Percentiles rank a stretch among this genome's conserved stretches.
These are phyloP conservation scores for Pangasius mekongensis DNA, from an alignment of 2,797 vertebrate species.

Conservation along the genomic window DNA sequence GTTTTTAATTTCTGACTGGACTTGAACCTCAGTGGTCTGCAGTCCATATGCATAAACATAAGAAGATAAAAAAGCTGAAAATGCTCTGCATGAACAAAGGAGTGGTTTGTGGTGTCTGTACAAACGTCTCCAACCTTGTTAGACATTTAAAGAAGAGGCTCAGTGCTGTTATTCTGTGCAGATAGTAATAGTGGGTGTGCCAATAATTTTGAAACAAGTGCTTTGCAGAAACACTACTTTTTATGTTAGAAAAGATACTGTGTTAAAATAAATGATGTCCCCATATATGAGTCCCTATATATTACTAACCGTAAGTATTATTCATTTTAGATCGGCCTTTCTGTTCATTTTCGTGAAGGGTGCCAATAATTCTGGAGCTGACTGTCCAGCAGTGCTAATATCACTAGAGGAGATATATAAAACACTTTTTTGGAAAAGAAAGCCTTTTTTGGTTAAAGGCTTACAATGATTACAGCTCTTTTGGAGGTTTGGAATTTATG, in stretches of 20 bases:
- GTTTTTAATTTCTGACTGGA: neutral
- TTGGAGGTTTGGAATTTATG: neutral
- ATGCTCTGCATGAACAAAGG: neutral
- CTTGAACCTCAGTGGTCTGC: neutral
- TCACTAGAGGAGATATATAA: neutral
- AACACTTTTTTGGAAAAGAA: neutral
- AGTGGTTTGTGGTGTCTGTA: neutral
- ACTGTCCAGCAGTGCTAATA: neutral
- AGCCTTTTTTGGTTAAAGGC: constrained; percentile 15
- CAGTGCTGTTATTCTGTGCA: neutral
- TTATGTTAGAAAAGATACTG: neutral
- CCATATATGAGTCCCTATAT: neutral
- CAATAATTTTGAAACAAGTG: neutral
- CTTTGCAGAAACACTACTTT: neutral
- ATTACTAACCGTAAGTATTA: neutral
- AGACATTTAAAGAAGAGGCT: neutral
- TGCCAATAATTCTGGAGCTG: neutral
- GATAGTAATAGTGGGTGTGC: neutral
- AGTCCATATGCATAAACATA: neutral
- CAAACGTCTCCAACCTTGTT: neutral
- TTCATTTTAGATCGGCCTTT: neutral
- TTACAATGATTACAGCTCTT: neutral
- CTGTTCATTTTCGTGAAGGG: neutral
- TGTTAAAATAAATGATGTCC: neutral
- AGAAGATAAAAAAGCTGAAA: neutral